Conservation (phyloP, 2,888 invertebrate genomes). For the Anodontia alba region DNA sequence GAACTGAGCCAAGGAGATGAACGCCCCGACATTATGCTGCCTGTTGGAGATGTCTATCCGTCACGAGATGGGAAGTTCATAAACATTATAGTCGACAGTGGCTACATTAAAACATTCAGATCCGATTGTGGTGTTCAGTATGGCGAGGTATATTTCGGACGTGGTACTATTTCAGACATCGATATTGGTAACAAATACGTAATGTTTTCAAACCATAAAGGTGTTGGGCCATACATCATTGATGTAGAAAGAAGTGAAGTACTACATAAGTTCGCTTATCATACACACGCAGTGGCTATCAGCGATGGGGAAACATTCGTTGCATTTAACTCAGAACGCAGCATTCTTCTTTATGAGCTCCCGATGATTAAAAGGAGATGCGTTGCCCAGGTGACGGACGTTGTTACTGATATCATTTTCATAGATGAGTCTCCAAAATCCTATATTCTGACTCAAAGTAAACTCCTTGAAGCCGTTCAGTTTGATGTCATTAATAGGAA, state of each 20-base stretch:
- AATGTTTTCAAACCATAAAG: constrained; percentile 72
- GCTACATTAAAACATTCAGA: constrained; percentile 69
- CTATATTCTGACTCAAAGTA: constrained; percentile 72
- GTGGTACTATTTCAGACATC: constrained; percentile 60
- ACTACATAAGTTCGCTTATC: constrained; percentile 74
- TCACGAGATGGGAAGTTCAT: constrained; percentile 74
- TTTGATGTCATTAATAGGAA: constrained; percentile 72
- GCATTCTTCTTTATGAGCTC: constrained; percentile 70
- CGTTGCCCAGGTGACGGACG: constrained; percentile 70
- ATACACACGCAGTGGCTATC: constrained; percentile 74
- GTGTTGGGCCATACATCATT: constrained; percentile 75
- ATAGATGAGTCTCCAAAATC: constrained; percentile 66
- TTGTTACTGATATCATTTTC: constrained; percentile 72
- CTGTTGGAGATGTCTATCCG: constrained; percentile 70
- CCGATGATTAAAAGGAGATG: constrained; percentile 77
- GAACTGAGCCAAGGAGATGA: constrained; percentile 78
- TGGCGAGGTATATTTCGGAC: constrained; percentile 71
- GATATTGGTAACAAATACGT: constrained; percentile 74
- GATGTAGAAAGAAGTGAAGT: constrained; percentile 72
- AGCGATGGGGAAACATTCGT: constrained; percentile 72
- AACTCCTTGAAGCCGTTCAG: constrained; percentile 67
- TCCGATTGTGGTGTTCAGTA: constrained; percentile 75
- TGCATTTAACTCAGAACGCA: constrained; percentile 71
- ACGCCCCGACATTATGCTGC: constrained; percentile 75
- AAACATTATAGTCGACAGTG: constrained; percentile 73